Base-by-base conservation (phyloP, 1,140 invertebrate species). In the Pogonomyrmex barbatus region DNA sequence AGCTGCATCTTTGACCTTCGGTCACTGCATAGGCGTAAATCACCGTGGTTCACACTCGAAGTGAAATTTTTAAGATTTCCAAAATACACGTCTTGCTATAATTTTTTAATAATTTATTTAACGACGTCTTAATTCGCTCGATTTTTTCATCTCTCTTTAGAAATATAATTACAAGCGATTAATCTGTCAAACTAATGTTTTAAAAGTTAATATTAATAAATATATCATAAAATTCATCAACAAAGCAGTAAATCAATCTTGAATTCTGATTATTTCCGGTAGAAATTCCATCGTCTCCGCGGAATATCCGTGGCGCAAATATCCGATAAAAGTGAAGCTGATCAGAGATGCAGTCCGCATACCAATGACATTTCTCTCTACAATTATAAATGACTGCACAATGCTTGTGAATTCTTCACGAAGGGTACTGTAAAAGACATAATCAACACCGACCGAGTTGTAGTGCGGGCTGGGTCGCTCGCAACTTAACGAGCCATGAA, bases 401-500 rank as follows among this genome's bases (percentile, higher is more conserved):
- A 82, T 45, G 30, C 39, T 30, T 24, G 70, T 24, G 17, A 62
- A 85, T 60, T 82, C 36, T 42, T 85, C 81, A 39, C 52, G 39
- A 39, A 50, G 76, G 39, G 78, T 47, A 36, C 33, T 87, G 9
- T 36, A 78, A 70, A 87, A 77, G 85, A 87, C 81, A 86, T 78
- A 68, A 78, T 89, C 78, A 56, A 75, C 85, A 71, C 68, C 65
- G 75, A 12, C 36, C 33, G 65, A 87, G 71, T 89, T 89, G 83
- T 71, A 50, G 65, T 33, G 73, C 78, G 89, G 88, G 89, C 56
- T 85, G 70, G 88, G 89, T 90, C 82, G 42, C 56, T 81, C 70
- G 54, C 52, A 76, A 90, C 75, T 90, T 90, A 90, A 90, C 88
- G 89, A 90, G 77, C 88, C 89, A 24, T 90, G 86, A 77, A 90